A percentile compares a stretch with the other conserved stretches of the same genome.
phyloP scores from a whole-genome alignment of 1,140 invertebrate species.

The Hyposmocoma kahamanoa region DNA sequence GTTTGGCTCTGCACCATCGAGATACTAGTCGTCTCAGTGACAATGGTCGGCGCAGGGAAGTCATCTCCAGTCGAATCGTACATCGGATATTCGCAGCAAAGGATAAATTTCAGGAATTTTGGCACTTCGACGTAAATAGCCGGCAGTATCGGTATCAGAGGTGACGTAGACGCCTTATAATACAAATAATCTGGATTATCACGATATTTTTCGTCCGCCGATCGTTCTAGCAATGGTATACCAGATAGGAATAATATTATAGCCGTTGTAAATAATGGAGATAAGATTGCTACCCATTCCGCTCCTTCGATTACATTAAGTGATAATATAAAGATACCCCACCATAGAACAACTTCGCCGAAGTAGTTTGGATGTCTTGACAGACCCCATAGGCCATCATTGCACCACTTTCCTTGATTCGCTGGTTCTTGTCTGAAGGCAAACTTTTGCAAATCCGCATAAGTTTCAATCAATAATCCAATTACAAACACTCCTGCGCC shows the following conservation, averaged over 20 bases:
- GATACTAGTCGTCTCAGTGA: slow-evolving; percentile 83
- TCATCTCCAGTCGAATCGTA: slow-evolving; percentile 85
- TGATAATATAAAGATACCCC: slow-evolving; percentile 93
- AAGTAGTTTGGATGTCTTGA: slow-evolving; percentile 97
- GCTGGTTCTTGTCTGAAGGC: slow-evolving; percentile 88
- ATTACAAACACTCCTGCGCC: slow-evolving; percentile 88
- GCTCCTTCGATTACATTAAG: slow-evolving; percentile 87
- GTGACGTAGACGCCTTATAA: slow-evolving; percentile 91
- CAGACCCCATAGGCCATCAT: slow-evolving; percentile 91
- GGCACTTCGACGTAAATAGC: slow-evolving; percentile 89
- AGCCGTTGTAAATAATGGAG: slow-evolving; percentile 90
- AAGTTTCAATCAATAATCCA: slow-evolving; percentile 89
- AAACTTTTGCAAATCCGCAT: slow-evolving; percentile 94
- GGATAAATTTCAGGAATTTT: slow-evolving; percentile 83
- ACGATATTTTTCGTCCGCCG: slow-evolving; percentile 90
- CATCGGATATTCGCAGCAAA: slow-evolving; percentile 91
- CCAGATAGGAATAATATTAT: slow-evolving; percentile 93
- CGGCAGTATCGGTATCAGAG: slow-evolving; percentile 89
- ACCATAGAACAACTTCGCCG: slow-evolving; percentile 95
- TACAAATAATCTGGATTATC: slow-evolving; percentile 88
- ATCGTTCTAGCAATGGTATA: slow-evolving; percentile 88
- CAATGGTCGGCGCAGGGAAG: slow-evolving; percentile 76
- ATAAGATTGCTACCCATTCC: slow-evolving; percentile 89
- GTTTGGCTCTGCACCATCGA: slow-evolving; percentile 83
- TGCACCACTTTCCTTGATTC: slow-evolving; percentile 93